Evolutionary conservation across 1,140 invertebrate species (phyloP).

Genomic region (Drosophila ficusphila): DNA sequence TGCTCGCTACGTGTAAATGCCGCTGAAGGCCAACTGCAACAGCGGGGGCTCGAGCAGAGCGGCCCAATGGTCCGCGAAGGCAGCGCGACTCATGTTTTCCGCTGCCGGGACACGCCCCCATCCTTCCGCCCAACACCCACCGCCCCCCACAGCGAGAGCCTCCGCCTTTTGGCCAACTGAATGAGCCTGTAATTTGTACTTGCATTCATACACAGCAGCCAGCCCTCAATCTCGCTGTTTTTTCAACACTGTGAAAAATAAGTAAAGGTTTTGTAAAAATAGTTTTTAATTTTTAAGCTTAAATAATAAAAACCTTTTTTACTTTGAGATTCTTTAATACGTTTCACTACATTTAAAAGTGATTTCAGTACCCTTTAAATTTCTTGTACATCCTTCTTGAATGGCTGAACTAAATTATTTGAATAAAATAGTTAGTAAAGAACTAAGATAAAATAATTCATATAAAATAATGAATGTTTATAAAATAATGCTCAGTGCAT

Average conservation of each 20-base stretch:
- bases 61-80: constrained; percentile 8
- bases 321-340: no score
- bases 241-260: background rate
- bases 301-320: no score
- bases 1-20: constrained; percentile 59
- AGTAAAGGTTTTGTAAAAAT: background rate
- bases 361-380: no score
- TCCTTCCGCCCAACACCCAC: background rate
- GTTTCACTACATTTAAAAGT: no score
- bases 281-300: background rate
- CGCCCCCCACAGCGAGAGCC: background rate
- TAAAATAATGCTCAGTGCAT: constrained; percentile 6
- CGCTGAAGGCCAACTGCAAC: constrained; percentile 66
- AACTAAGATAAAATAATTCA: no score
- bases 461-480: no score
- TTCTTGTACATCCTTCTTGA: no score
- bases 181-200: constrained; percentile 79
- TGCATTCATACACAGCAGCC: constrained; percentile 70
- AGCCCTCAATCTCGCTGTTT: background rate
- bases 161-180: constrained; percentile 46
- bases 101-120: constrained; percentile 10
- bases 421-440: no score
- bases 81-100: constrained; percentile 9
- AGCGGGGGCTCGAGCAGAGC: constrained; percentile 32
- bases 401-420: no score